Evolutionary conservation across 2,888 invertebrate species (phyloP), one percentile per base, ranked within the genome.

Genomic region (Caenorhabditis sp.): DNA sequence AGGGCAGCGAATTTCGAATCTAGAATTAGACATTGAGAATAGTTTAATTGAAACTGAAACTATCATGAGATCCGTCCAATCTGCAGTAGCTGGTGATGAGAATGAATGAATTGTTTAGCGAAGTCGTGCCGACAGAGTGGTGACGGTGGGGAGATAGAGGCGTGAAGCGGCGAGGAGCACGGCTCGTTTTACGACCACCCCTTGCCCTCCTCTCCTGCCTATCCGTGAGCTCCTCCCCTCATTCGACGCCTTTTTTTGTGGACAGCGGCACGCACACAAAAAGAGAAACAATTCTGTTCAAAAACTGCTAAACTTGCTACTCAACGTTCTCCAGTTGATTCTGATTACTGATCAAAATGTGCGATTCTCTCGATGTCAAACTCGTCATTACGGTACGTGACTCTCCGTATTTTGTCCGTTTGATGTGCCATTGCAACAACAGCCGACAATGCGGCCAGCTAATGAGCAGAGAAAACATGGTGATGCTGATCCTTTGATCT

Each of bases 121-220:
- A 32, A 32, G 9, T 6, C 32, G 22, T n/a, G n/a, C n/a, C n/a
- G 47, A 58, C 50, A 68, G 58, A 47, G 69, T 44, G 44, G 28
- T 18, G 18, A 47, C 47, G 47, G 47, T 47, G 56, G n/a, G n/a
- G 44, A 32, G 32, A 9, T 6, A 47, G 22, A 15, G 22, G 55
- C 47, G 50, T 55, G 51, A 62, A 40, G 26, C 28, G 32, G 6
- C n/a, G n/a, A 11, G 13, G 20, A 20, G 53, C 40, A 55, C 53
- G 58, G 51, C 67, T 76, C 76, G 61, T 76, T 67, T 76, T 76
- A 76, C 76, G 76, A 67, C 76, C 76, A 67, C 74, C 76, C 51
- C 44, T n/a, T n/a, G n/a, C n/a, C n/a, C 18, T n/a, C 50, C 28
- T 32, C 55, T 61, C 40, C 53, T 51, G 47, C 60, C 53, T 67